Base-by-base conservation (phyloP, 2,113 vertebrate genomes). In the Austrofundulus limnaeus region DNA sequence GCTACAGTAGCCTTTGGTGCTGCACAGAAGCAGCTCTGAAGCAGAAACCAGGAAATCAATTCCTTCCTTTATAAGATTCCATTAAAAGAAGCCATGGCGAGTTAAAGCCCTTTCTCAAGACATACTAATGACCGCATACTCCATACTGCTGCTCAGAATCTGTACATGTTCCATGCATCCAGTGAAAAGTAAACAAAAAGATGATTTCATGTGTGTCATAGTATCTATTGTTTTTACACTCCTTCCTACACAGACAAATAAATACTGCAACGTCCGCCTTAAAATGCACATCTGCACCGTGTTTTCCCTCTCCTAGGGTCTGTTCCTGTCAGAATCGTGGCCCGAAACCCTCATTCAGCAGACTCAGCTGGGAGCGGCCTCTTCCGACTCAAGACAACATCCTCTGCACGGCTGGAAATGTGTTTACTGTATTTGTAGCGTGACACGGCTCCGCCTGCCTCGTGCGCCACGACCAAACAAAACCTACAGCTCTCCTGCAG, bases 271-370 rank as follows among this genome's bases (percentile, higher is more conserved):
- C 61, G 58, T 19, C 59, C 66, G 54, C 71, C 71, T 83, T 70
- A 79, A 81, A 72, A 84, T 66, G 75, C 78, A 68, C 78, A 66
- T 84, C 77, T 70, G 54, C 57, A 14, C 66, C 48, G 14, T 62
- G 71, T 83, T 74, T 13, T 42, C 19, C 62, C 58, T 55, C 82
- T 82, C 85, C 11, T 28, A 48, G 73, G 83, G 77, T 83, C 80
- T 83, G 72, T 70, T 84, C 39, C 83, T 88, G 87, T 89, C 89
- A 90, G 77, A 86, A 80, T 78, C 69, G 4, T 83, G 83, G 87
- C 86, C 86, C 89, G 74, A 84, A 86, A 88, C 87, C 78, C 75
- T 89, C 89, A 85, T 83, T 90, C 89, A 89, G 86, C 21, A 21
- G 17, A 50, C 75, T 83, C 89, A 72, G 68, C 85, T 79, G 80